Conservation (phyloP, 2,888 invertebrate species). For the Morpho helenor region DNA sequence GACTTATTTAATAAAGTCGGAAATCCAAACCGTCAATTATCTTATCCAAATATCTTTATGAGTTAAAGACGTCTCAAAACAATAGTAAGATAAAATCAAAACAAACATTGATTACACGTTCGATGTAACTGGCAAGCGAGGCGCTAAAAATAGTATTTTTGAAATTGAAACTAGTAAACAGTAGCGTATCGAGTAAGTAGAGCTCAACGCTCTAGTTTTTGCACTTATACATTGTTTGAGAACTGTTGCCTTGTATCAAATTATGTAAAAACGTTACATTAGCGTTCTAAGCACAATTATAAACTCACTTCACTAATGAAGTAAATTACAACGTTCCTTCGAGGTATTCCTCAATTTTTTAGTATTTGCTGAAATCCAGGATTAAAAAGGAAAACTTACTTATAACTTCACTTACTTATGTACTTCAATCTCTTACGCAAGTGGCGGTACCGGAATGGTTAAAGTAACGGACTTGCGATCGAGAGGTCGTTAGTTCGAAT, state of each 20-base stretch:
- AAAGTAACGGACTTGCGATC: too few species aligned
- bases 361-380: too few species aligned
- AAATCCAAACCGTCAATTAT: too few species aligned
- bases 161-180: slow-evolving; percentile 24
- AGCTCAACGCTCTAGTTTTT: slow-evolving; percentile 26
- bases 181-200: slow-evolving; percentile 18
- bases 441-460: too few species aligned
- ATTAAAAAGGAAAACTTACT: too few species aligned
- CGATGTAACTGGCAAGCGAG: slow-evolving; percentile 1
- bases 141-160: slow-evolving; percentile 19
- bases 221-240: slow-evolving; percentile 37
- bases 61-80: background rate
- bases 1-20: too few species aligned
- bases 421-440: too few species aligned
- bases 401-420: too few species aligned
- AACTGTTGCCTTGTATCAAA: slow-evolving; percentile 52
- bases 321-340: background rate
- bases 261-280: slow-evolving; percentile 38
- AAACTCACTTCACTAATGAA: background rate
- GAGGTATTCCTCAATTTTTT: too few species aligned
- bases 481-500: too few species aligned
- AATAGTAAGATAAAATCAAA: background rate
- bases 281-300: slow-evolving; percentile 25
- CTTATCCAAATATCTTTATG: background rate
- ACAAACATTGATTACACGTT: slow-evolving; percentile 7